Percentiles rank a stretch among this genome's conserved stretches.
These are phyloP conservation scores for Drosophila sp. DNA, from an alignment of 1,140 invertebrate genomes.

Conservation along the genomic window DNA sequence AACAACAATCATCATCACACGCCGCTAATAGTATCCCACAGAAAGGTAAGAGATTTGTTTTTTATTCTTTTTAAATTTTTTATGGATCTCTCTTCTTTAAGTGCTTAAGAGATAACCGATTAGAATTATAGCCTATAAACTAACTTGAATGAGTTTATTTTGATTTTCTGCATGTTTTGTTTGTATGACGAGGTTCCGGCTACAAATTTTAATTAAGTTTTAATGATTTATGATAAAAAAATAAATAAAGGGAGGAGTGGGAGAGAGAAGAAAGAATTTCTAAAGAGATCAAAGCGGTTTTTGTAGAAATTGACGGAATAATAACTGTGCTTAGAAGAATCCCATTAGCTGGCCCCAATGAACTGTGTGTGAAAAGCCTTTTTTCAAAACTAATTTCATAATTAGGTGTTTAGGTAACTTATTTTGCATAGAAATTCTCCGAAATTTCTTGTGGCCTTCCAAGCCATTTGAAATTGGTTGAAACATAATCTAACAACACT, in stretches of 20 bases:
- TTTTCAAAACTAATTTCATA: neutral
- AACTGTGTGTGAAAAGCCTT: no score
- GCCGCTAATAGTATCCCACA: slow-evolving; percentile 65
- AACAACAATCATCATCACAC: slow-evolving; percentile 64
- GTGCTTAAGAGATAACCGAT: slow-evolving; percentile 64
- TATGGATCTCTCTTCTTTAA: slow-evolving; percentile 49
- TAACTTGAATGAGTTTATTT: slow-evolving; percentile 61
- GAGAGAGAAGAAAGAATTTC: slow-evolving; percentile 1
- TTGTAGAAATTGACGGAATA: neutral
- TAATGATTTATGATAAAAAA: slow-evolving; percentile 66
- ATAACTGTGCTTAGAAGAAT: slow-evolving; percentile 6
- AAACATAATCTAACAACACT: neutral
- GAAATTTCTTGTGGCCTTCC: neutral
- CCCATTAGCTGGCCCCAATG: neutral
- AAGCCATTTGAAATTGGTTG: neutral
- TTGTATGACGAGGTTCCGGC: slow-evolving; percentile 52
- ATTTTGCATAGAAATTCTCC: neutral
- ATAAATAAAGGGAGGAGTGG: slow-evolving; percentile 11
- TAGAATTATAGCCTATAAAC: slow-evolving; percentile 73
- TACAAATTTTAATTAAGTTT: slow-evolving; percentile 58
- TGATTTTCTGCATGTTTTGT: slow-evolving; percentile 30
- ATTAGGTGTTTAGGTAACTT: neutral
- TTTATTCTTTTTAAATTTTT: slow-evolving; percentile 47
- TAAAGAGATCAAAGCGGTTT: slow-evolving; percentile 1
- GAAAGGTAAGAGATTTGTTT: slow-evolving; percentile 65